phyloP scores from a whole-genome alignment of 2,113 vertebrate species.

The Thermophis baileyi region DNA sequence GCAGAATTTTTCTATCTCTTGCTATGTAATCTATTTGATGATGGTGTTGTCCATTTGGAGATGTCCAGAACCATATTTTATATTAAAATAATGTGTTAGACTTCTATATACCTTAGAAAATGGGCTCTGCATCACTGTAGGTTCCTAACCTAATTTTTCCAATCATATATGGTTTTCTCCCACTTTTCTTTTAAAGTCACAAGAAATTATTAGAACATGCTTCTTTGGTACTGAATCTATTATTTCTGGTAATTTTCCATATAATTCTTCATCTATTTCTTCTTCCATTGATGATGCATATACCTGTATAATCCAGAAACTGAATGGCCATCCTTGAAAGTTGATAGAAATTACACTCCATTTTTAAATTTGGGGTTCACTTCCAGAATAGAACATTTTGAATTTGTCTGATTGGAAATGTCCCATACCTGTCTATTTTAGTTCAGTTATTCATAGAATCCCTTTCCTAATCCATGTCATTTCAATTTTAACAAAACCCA shows the following conservation, averaged over 20 bases:
- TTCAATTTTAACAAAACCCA: background rate
- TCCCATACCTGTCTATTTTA: background rate
- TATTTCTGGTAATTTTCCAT: background rate
- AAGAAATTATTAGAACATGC: background rate
- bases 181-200: background rate
- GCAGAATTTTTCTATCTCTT: background rate
- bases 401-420: background rate
- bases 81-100: background rate
- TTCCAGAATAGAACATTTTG: background rate
- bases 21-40: background rate
- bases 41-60: background rate
- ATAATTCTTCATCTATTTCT: background rate
- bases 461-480: background rate
- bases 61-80: background rate
- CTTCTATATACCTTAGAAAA: background rate
- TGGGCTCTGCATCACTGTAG: background rate
- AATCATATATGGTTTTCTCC: background rate
- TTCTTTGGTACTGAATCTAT: background rate
- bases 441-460: background rate
- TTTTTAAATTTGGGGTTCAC: background rate
- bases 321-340: background rate
- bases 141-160: background rate
- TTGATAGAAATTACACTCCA: background rate
- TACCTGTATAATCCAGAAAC: background rate
- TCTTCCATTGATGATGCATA: background rate